These are phyloP conservation scores for fruit fly (Drosophila melanogaster) DNA, from an alignment of 1,140 invertebrate genomes.

Conservation along the genomic window Release_6_plus_ISO1_MT NT_033777.3:30466501-30467000, in stretches of 20 bases:
- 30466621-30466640: constrained; percentile 38
- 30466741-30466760: constrained; percentile 2
- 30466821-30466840: constrained; percentile 66
- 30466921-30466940: constrained; percentile 17
- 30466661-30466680: constrained; percentile 1
- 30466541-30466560: constrained; percentile 18
- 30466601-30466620: constrained; percentile 40
- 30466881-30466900: constrained; percentile 6
- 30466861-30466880: constrained; percentile 46
- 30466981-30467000: not conserved
- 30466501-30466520: constrained; percentile 59
- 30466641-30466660: constrained; percentile 10
- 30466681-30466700: constrained; percentile 24
- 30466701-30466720: constrained; percentile 65
- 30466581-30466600: constrained; percentile 19
- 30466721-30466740: constrained; percentile 39
- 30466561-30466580: constrained; percentile 24
- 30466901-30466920: constrained; percentile 31
- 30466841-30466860: constrained; percentile 71
- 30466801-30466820: constrained; percentile 14
- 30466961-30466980: not conserved
- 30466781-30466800: constrained; percentile 34
- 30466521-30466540: constrained; percentile 71
- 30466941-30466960: not conserved
- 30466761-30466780: not conserved